These are phyloP conservation scores for Anhinga rufa DNA, from an alignment of 2,113 vertebrate genomes.

Conservation along the genomic window DNA sequence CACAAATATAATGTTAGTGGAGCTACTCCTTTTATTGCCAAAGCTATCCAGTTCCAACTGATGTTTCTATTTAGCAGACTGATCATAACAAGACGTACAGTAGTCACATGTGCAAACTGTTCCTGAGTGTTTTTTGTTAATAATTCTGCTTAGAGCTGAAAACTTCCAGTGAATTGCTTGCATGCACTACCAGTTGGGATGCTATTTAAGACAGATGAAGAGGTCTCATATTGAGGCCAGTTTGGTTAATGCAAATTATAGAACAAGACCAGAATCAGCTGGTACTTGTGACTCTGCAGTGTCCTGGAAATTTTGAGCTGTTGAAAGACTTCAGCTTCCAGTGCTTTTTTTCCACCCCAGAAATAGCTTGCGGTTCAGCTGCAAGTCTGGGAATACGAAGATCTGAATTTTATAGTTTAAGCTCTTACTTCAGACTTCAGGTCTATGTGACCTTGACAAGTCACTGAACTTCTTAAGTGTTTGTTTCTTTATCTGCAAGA, in stretches of 20 bases:
- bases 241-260: conserved; percentile 47
- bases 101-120: neutral
- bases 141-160: neutral
- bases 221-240: conserved; percentile 23
- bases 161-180: neutral
- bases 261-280: conserved; percentile 49
- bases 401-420: conserved; percentile 37
- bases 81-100: neutral
- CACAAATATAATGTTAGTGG: neutral
- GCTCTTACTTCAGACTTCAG: conserved; percentile 8
- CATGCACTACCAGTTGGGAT: neutral
- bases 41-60: neutral
- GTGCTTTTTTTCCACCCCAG: conserved; percentile 45
- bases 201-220: conserved; percentile 13
- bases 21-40: neutral
- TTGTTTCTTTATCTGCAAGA: neutral
- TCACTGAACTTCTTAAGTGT: neutral
- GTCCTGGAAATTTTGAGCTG: conserved; percentile 60
- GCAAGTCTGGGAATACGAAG: conserved; percentile 24
- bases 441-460: conserved; percentile 23
- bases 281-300: conserved; percentile 50
- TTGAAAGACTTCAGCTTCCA: conserved; percentile 35
- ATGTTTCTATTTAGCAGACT: neutral
- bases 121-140: neutral
- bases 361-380: conserved; percentile 50